Evolutionary conservation across 2,797 vertebrate species (phyloP), one percentile per base, ranked within the genome.

Genomic region (Sebastes diaconus): DNA sequence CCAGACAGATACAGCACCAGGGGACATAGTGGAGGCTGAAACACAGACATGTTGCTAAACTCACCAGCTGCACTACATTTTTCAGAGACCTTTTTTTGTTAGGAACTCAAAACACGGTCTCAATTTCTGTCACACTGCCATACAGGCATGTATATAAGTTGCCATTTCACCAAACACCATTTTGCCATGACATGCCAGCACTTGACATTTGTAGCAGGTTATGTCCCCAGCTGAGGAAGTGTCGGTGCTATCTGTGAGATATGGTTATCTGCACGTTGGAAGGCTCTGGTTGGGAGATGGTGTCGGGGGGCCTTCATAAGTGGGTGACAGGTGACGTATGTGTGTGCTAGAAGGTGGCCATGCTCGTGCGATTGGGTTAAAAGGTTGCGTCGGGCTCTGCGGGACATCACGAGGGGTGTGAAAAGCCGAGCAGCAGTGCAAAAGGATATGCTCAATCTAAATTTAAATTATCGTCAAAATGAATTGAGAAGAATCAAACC

Each of bases 151-250:
- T 25, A 57, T 24, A 54, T 27, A 39, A 39, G 63, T 61, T 52
- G 58, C 80, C 54, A 24, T 77, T 83, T 87, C 83, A 81, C 85
- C 64, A 68, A 73, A 80, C 88, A 86, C 90, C 82, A 66, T 86
- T 90, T 64, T 73, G 74, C 78, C 46, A 29, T 73, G 84, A 91
- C 86, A 81, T 75, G 79, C 85, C 67, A 30, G 82, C 83, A 80
- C 93, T 95, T 94, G 93, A 93, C 93, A 93, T 94, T 92, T 93
- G 66, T 89, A 81, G 73, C 59, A 84, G 92, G 85, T 91, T 89
- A 88, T 87, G 86, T 88, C 16, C 77, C 82, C 71, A 76, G 83
- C 82, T 78, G 81, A 77, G 85, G 77, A 82, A 18, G 93, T 93
- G 92, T 90, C 79, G 65, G 50, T 6, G 79, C 69, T 92, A 94